Conservation (phyloP, 2,797 vertebrate species). For the Argentina silus region DNA sequence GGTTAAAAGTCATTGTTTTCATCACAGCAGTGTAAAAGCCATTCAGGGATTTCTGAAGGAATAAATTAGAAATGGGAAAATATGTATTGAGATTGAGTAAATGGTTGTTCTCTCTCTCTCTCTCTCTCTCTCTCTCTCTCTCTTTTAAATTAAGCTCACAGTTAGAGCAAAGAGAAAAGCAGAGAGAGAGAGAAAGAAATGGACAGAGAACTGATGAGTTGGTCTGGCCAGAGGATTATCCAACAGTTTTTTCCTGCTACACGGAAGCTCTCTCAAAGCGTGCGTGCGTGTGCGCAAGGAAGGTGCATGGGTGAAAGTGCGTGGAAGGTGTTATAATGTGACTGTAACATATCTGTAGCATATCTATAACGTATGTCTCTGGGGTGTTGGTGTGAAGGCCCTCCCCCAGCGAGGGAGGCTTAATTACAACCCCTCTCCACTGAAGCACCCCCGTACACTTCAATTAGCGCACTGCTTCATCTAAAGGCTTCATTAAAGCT, state of each 20-base stretch:
- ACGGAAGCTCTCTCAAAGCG: background rate
- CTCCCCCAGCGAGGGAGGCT: conserved; percentile 38
- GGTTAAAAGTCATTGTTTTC: conserved; percentile 82
- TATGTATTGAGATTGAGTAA: conserved; percentile 64
- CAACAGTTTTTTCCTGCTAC: conserved; percentile 48
- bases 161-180: background rate
- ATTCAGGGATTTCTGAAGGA: conserved; percentile 78
- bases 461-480: conserved; percentile 72
- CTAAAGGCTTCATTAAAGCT: conserved; percentile 74
- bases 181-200: conserved; percentile 28
- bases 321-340: background rate
- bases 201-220: conserved; percentile 62
- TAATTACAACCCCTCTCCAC: conserved; percentile 71
- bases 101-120: conserved; percentile 36
- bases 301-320: too few species aligned
- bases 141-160: conserved; percentile 70
- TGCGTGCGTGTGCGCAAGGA: background rate
- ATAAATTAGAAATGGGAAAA: conserved; percentile 76
- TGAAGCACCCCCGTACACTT: conserved; percentile 64
- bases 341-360: too few species aligned
- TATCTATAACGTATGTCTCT: conserved; percentile 31
- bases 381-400: conserved; percentile 33
- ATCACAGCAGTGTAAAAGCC: conserved; percentile 68
- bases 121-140: conserved; percentile 39
- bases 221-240: conserved; percentile 66